Percentiles rank a stretch among this genome's conserved stretches.
These are phyloP conservation scores for Nycticorax nycticorax DNA, from an alignment of 2,113 vertebrate genomes.

Conservation along the genomic window DNA sequence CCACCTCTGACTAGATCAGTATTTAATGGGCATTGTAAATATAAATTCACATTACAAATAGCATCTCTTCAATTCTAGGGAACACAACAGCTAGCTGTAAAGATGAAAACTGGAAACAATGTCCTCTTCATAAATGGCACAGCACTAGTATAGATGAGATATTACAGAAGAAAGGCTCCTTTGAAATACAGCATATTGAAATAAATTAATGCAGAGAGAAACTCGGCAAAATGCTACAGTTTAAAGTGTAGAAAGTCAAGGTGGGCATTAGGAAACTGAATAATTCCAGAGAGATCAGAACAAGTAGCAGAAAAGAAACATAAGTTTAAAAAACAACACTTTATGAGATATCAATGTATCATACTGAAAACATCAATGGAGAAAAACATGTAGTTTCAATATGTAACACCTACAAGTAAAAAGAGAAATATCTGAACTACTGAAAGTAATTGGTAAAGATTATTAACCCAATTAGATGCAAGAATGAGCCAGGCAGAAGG, in stretches of 20 bases:
- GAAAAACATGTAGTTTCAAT: not conserved
- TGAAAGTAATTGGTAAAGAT: conserved; percentile 12
- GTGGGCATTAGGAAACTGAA: not conserved
- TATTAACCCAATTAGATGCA: conserved; percentile 23
- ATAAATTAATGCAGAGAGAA: not conserved
- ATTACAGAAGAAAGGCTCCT: not conserved
- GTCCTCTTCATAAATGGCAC: not conserved
- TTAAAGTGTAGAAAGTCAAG: not conserved
- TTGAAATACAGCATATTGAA: not conserved
- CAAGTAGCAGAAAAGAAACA: not conserved
- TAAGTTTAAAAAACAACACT: not conserved
- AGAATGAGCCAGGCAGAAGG: conserved; percentile 3
- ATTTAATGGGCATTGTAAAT: not conserved
- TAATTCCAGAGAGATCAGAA: not conserved
- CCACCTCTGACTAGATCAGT: not conserved
- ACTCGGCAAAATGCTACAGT: not conserved
- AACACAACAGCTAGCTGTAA: not conserved
- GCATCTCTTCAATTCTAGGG: not conserved
- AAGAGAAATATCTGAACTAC: not conserved
- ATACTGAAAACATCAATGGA: not conserved
- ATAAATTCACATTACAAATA: not conserved
- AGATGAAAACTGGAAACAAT: not conserved
- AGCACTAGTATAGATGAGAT: not conserved
- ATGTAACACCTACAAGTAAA: not conserved
- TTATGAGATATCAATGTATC: not conserved